Conservation (phyloP, 2,113 vertebrate genomes). For the Scophthalmus maximus region DNA sequence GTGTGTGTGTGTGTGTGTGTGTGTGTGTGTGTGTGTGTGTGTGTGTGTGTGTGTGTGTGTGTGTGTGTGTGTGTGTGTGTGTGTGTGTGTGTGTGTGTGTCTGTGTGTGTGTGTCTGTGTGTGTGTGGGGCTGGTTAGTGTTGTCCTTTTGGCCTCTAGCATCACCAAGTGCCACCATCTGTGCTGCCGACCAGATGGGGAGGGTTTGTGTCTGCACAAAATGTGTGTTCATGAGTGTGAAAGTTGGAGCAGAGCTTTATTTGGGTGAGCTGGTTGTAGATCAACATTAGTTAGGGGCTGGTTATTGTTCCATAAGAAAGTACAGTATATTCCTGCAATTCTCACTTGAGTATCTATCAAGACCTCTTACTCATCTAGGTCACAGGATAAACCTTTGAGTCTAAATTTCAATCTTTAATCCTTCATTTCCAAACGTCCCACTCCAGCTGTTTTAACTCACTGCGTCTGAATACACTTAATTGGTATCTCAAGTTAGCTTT, state of each 20-base stretch:
- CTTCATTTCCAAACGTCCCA: background rate
- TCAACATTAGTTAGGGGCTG: conserved; percentile 2
- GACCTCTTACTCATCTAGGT: background rate
- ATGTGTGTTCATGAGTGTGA: conserved; percentile 21
- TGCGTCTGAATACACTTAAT: background rate
- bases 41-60: background rate
- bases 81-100: conserved; percentile 16
- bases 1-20: conserved; percentile 18
- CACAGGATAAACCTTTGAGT: background rate
- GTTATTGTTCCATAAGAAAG: conserved; percentile 5
- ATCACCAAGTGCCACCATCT: conserved; percentile 69
- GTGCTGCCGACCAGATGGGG: conserved; percentile 52
- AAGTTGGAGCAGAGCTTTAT: background rate
- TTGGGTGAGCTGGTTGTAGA: background rate
- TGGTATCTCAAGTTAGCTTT: background rate
- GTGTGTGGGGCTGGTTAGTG: conserved; percentile 42
- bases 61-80: conserved; percentile 12
- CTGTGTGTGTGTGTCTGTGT: conserved; percentile 26
- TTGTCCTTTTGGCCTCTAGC: conserved; percentile 63
- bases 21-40: conserved; percentile 10
- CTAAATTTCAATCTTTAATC: background rate
- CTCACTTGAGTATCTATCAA: background rate
- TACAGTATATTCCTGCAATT: background rate
- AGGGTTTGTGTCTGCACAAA: conserved; percentile 28
- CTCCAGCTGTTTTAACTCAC: background rate